These are phyloP conservation scores for Plotosus lineatus DNA, from an alignment of 2,113 vertebrate genomes.

Conservation along the genomic window DNA sequence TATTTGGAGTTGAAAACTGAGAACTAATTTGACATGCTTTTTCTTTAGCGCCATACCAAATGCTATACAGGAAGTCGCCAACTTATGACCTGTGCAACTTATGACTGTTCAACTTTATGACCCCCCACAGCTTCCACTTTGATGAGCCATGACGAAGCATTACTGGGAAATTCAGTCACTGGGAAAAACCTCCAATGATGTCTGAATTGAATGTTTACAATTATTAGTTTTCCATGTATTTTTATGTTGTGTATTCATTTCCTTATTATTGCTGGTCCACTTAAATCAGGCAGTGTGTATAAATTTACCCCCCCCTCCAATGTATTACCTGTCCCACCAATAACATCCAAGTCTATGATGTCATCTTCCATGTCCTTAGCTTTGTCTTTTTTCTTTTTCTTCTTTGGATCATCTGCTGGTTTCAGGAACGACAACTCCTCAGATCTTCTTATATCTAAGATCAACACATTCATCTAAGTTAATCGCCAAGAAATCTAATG, in stretches of 20 bases:
- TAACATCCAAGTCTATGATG: conserved; percentile 79
- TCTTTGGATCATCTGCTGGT: conserved; percentile 82
- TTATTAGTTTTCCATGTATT: not conserved
- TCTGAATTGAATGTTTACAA: not conserved
- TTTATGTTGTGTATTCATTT: not conserved
- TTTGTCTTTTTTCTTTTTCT: conserved; percentile 94
- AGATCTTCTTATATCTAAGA: conserved; percentile 86
- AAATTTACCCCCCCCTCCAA: too few relatives aligned
- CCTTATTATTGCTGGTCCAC: not conserved
- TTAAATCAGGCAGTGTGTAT: not conserved
- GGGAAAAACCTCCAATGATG: not conserved
- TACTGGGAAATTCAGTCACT: too few relatives aligned
- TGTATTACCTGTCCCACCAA: conserved; percentile 57
- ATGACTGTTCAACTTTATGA: too few relatives aligned
- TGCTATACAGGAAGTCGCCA: too few relatives aligned
- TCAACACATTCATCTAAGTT: not conserved
- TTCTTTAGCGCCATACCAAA: not conserved
- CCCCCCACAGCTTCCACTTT: too few relatives aligned
- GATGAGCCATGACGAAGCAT: too few relatives aligned
- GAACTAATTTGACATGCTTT: not conserved
- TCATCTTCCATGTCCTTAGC: conserved; percentile 78
- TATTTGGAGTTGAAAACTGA: not conserved
- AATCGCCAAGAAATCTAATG: not conserved
- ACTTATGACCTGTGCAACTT: too few relatives aligned
- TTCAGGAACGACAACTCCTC: conserved; percentile 93